A percentile compares a stretch with the other conserved stretches of the same genome.
Conservation (phyloP, 1,140 invertebrate species). For the Macrotrachela quadricornifera region DNA sequence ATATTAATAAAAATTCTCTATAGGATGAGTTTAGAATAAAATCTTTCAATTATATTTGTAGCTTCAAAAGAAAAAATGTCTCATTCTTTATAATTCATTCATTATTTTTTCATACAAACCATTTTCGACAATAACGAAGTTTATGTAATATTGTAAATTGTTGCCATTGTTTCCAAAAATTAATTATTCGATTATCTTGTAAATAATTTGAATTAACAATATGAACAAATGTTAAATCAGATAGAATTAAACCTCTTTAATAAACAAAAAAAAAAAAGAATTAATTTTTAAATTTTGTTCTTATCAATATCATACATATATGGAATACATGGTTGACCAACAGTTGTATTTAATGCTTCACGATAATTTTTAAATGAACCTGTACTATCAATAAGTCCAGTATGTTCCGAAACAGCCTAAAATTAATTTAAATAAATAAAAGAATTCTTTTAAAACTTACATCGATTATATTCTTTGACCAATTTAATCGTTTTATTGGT, state of each 20-base stretch:
- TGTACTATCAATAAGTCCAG: conserved; percentile 78
- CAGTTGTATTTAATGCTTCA: conserved; percentile 61
- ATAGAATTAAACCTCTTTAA: conserved; percentile 73
- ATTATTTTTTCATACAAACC: conserved; percentile 38
- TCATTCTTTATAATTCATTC: no score
- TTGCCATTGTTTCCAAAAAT: conserved; percentile 93
- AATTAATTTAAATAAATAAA: background rate
- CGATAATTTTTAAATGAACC: conserved; percentile 83
- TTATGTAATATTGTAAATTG: conserved; percentile 91
- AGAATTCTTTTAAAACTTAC: no score
- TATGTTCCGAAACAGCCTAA: conserved; percentile 64
- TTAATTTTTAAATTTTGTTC: background rate
- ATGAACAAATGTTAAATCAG: conserved; percentile 95
- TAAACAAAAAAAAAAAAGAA: conserved; percentile 20
- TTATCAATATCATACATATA: conserved; percentile 56
- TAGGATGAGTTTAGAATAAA: no score
- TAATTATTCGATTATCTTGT: conserved; percentile 65
- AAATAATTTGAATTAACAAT: conserved; percentile 78
- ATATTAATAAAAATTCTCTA: no score
- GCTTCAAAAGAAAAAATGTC: no score
- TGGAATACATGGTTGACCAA: conserved; percentile 85
- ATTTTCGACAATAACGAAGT: conserved; percentile 84
- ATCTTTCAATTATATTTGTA: no score
- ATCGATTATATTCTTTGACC: conserved; percentile 70
- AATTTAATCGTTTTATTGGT: conserved; percentile 74